phyloP scores from a whole-genome alignment of 35 echinoderm and acorn worm species.

The Heliocidaris tuberculata region DNA sequence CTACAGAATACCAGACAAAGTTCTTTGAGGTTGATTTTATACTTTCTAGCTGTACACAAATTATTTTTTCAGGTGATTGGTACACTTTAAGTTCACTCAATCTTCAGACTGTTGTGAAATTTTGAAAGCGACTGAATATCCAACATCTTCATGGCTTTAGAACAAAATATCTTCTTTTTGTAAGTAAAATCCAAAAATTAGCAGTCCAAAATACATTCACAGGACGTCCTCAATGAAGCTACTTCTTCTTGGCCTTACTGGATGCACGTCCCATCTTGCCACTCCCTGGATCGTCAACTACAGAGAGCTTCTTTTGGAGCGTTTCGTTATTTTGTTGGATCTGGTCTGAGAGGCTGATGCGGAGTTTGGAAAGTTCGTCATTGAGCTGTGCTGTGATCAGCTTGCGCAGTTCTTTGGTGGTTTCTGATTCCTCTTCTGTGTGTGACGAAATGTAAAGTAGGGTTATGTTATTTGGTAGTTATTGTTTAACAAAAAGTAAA shows the following conservation, averaged over 20 bases:
- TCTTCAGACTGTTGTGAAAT: too few relatives aligned
- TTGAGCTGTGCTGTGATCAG: constrained; percentile 84
- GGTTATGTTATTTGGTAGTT: background rate
- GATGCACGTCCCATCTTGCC: constrained; percentile 50
- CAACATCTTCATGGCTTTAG: background rate
- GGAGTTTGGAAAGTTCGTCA: constrained; percentile 78
- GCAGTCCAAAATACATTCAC: background rate
- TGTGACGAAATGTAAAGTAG: background rate
- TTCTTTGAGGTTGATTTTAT: too few relatives aligned
- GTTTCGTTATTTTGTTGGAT: constrained; percentile 85
- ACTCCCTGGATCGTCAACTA: constrained; percentile 51
- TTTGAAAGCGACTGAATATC: background rate
- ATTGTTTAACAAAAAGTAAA: constrained; percentile 8
- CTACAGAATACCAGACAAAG: too few relatives aligned
- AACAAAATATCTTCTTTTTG: background rate
- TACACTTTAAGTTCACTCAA: too few relatives aligned
- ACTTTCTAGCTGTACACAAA: too few relatives aligned
- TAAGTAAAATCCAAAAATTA: background rate
- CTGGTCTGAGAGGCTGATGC: constrained; percentile 72
- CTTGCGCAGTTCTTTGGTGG: constrained; percentile 79
- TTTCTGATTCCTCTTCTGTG: constrained; percentile 68
- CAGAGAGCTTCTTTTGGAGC: constrained; percentile 77
- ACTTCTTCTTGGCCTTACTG: constrained; percentile 72
- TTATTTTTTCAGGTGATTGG: too few relatives aligned
- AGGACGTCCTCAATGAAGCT: background rate